Evolutionary conservation across 2,888 invertebrate species (phyloP).

Genomic region (Cephus pygmeus): DNA sequence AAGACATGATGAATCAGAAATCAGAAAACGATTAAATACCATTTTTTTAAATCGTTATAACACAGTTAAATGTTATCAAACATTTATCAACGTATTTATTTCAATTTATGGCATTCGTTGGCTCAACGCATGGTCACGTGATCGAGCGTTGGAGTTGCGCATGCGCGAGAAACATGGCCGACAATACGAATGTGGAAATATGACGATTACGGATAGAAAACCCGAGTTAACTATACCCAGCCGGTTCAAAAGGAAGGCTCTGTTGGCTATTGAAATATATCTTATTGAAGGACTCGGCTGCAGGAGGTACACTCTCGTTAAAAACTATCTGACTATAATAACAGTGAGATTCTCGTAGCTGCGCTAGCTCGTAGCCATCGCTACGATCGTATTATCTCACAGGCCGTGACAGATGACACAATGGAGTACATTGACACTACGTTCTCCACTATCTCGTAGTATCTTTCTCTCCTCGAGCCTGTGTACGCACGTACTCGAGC

Average conservation of each 20-base stretch:
- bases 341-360: background rate
- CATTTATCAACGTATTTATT: background rate
- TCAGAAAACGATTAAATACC: background rate
- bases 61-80: no score
- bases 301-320: background rate
- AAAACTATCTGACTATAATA: background rate
- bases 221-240: background rate
- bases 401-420: slow-evolving; percentile 50
- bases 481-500: slow-evolving; percentile 13
- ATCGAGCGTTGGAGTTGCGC: background rate
- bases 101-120: background rate
- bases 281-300: background rate
- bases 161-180: background rate
- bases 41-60: background rate
- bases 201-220: background rate
- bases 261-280: background rate
- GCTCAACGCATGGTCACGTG: background rate
- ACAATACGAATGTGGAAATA: background rate
- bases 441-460: slow-evolving; percentile 45
- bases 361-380: background rate
- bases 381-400: slow-evolving; percentile 42
- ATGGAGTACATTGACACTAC: slow-evolving; percentile 54
- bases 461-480: slow-evolving; percentile 30
- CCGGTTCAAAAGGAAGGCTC: background rate
- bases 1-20: background rate